Percentiles rank a stretch among this genome's conserved stretches.
These are phyloP conservation scores for Phocides pigmalion DNA, from an alignment of 1,140 invertebrate species.

Conservation along the genomic window DNA sequence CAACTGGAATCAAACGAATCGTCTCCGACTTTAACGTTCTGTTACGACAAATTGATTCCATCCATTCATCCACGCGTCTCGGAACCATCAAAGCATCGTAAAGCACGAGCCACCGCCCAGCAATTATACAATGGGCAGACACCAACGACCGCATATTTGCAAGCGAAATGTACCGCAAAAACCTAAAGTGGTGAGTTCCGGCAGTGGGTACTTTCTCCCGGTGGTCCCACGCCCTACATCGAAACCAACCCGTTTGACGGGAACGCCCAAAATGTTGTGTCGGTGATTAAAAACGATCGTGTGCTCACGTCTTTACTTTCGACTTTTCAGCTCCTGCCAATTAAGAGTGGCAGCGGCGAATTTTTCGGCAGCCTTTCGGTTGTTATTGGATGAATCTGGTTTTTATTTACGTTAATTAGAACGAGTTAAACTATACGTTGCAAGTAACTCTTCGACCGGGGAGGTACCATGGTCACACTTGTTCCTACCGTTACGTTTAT, in stretches of 20 bases:
- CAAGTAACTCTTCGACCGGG: neutral
- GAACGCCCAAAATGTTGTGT: constrained; percentile 77
- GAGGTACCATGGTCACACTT: no score
- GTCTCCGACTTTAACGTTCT: constrained; percentile 3
- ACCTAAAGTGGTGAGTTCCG: constrained; percentile 58
- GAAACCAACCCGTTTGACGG: constrained; percentile 58
- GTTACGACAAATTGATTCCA: constrained; percentile 20
- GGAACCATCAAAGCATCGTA: constrained; percentile 32
- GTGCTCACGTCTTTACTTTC: constrained; percentile 66
- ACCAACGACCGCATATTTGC: constrained; percentile 53
- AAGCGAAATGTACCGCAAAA: constrained; percentile 57
- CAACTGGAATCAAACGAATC: no score
- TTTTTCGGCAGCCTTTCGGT: constrained; percentile 11
- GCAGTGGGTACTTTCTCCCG: constrained; percentile 68
- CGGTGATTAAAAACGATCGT: constrained; percentile 67
- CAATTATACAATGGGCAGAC: constrained; percentile 56
- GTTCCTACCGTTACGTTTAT: no score
- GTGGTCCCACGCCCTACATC: constrained; percentile 67
- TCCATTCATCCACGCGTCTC: constrained; percentile 11
- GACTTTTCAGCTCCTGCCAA: constrained; percentile 58
- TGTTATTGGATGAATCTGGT: constrained; percentile 1
- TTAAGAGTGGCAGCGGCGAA: constrained; percentile 51
- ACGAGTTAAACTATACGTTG: constrained; percentile 2
- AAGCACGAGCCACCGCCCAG: constrained; percentile 47
- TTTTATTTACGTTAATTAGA: constrained; percentile 30